These are phyloP conservation scores for Sebastiscus albofasciatus DNA, from an alignment of 2,797 vertebrate genomes.

Conservation along the genomic window DNA sequence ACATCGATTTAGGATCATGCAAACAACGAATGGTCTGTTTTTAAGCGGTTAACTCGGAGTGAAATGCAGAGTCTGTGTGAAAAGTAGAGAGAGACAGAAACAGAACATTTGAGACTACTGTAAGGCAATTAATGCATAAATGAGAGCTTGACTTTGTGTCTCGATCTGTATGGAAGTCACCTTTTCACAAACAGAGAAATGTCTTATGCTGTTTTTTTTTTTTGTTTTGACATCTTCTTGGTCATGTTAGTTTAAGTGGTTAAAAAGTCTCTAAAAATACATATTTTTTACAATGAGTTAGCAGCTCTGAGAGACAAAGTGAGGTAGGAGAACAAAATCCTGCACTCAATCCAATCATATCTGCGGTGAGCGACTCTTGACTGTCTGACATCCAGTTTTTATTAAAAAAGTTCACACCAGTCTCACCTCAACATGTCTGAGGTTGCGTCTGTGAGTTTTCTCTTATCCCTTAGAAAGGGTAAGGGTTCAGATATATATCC, in stretches of 20 bases:
- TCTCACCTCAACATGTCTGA: not conserved
- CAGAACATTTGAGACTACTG: not conserved
- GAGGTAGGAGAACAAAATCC: not conserved
- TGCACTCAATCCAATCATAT: not conserved
- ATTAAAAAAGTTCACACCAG: conserved; percentile 8
- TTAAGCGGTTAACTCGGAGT: not conserved
- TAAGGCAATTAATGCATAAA: not conserved
- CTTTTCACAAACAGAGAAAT: not conserved
- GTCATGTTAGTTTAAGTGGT: not conserved
- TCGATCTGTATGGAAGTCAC: not conserved
- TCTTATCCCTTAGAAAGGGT: not conserved
- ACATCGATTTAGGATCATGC: too few relatives aligned
- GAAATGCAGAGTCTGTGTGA: not conserved
- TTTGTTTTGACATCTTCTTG: not conserved
- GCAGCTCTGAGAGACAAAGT: not conserved
- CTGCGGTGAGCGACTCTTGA: not conserved
- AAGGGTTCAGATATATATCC: not conserved
- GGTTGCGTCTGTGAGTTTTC: not conserved
- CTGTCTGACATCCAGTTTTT: conserved; percentile 3
- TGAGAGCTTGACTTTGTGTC: not conserved
- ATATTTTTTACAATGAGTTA: not conserved
- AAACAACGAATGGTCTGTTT: too few relatives aligned
- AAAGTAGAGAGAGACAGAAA: not conserved
- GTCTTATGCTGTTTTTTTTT: not conserved
- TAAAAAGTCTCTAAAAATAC: not conserved